Evolutionary conservation across 1,140 invertebrate species (phyloP).

Genomic region (Camponotus pennsylvanicus): DNA sequence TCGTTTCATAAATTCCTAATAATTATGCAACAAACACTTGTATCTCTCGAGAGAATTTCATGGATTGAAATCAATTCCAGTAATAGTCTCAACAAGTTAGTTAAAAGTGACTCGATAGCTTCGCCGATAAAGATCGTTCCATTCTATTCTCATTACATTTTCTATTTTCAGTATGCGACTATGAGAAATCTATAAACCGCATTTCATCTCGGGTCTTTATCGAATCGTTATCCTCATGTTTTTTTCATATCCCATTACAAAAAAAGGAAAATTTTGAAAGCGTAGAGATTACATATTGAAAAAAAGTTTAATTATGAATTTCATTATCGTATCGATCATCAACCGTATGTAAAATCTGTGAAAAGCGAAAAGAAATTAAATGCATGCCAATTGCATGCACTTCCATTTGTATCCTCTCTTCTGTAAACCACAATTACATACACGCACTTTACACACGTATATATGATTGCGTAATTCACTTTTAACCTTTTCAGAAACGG

Average conservation of each 20-base stretch:
- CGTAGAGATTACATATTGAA: background rate
- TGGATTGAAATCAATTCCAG: slow-evolving; percentile 1
- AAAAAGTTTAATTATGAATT: slow-evolving; percentile 13
- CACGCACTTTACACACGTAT: background rate
- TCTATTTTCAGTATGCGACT: background rate
- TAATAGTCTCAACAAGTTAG: slow-evolving; percentile 8
- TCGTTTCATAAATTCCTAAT: background rate
- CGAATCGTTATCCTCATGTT: background rate
- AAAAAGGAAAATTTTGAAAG: background rate
- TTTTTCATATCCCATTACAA: background rate
- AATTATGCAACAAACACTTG: background rate
- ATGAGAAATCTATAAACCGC: background rate
- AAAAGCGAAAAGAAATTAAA: slow-evolving; percentile 46
- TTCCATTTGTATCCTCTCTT: slow-evolving; percentile 44
- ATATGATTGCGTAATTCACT: background rate
- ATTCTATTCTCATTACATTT: background rate
- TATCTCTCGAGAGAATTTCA: background rate
- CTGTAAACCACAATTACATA: background rate
- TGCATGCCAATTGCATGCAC: slow-evolving; percentile 17
- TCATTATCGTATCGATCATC: background rate
- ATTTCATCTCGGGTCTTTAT: background rate
- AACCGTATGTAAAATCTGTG: background rate
- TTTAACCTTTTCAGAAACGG: background rate
- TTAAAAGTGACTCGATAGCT: background rate
- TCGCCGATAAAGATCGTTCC: background rate